Evolutionary conservation across 2,797 vertebrate species (phyloP), one percentile per base, ranked within the genome.

Genomic region (Anabas testudineus): DNA sequence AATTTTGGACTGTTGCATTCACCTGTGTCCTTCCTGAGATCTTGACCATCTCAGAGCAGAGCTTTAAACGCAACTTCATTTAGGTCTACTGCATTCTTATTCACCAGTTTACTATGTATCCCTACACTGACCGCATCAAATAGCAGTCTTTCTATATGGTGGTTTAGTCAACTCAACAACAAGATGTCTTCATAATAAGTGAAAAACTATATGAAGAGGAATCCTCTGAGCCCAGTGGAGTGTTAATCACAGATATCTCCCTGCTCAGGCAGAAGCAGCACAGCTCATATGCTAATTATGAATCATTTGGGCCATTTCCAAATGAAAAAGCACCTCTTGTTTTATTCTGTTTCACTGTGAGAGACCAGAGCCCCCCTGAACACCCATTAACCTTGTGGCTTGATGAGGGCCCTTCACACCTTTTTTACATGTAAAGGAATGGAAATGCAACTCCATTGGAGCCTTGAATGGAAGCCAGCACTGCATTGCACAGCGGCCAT

Each of bases 271-370:
- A 67, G 65, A 78, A 30, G 55, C 70, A 81, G 51, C 18, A 28
- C 54, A 65, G 63, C 69, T 80, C 62, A 79, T 74, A 90, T 92
- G 92, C 78, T 88, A 92, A 93, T 90, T 68, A 32, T 8, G 32
- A 71, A 79, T 80, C 55, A 71, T 82, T 64, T 74, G 67, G 55
- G 48, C 59, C 74, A 92, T 91, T 91, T 92, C 84, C 88, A 92
- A 89, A 42, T 91, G 79, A 90, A 92, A 91, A 80, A 81, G 21
- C 7, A 9, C 30, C 67, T 66, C 67, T 80, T 83, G 73, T 87
- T 88, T 84, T 65, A 78, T 82, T 60, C 77, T 77, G 74, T 71
- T 76, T 82, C 71, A 61, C 67, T 74, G 82, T 62, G 66, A 90
- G 76, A 75, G 73, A 54, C 61, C 72, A 58, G 47, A 54, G 36